Percentiles rank a stretch among this genome's conserved stretches.
phyloP scores from a whole-genome alignment of 2,113 vertebrate species.

The Haemorhous mexicanus region DNA sequence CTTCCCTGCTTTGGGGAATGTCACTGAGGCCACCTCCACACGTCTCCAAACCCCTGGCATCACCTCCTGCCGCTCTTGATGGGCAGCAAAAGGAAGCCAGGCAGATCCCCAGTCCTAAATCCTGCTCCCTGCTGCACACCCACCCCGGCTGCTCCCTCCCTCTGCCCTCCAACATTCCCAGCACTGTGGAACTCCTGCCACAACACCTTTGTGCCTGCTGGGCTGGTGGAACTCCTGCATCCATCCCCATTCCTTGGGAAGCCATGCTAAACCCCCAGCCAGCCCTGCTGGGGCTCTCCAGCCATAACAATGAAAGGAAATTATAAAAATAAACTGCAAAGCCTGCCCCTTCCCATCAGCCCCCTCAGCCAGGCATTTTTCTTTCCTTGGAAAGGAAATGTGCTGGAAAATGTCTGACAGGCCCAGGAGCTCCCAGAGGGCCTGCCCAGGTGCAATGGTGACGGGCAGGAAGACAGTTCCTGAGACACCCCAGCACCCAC shows the following conservation, averaged over 20 bases:
- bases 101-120: fast-evolving
- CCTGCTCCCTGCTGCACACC: neutral
- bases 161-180: fast-evolving
- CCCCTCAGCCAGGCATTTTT: neutral
- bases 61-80: neutral
- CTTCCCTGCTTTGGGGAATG: neutral
- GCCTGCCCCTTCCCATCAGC: neutral
- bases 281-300: neutral
- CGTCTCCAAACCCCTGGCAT: neutral
- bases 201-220: fast-evolving
- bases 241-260: neutral
- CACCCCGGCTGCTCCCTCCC: neutral
- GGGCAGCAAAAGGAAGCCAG: neutral
- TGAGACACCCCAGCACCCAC: fast-evolving
- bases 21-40: fast-evolving
- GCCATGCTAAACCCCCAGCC: neutral
- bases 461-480: neutral
- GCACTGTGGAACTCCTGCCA: neutral
- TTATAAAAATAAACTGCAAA: conserved; percentile 19
- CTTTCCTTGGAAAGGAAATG: neutral
- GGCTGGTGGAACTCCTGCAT: neutral
- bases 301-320: conserved; percentile 36
- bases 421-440: neutral
- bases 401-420: neutral
- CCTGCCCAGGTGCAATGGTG: neutral